Base-by-base conservation (phyloP, 2,797 vertebrate species). In the Cyprinodon diabolis region DNA sequence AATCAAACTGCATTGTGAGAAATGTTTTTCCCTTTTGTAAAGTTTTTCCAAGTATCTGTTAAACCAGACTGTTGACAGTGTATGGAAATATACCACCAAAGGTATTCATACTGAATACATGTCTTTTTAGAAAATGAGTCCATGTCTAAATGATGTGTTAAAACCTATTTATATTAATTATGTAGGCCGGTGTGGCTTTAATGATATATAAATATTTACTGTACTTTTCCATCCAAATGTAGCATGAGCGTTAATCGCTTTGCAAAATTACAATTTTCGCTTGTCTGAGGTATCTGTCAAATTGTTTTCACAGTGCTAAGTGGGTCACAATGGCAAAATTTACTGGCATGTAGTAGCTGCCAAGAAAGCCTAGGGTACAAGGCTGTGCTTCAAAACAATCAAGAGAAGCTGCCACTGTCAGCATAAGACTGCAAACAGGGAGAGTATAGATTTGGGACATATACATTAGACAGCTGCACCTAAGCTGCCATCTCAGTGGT, bases 381-480 rank as follows among this genome's bases (percentile, higher is more conserved):
- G 40, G 68, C 35, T 76, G 72, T 77, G 55, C 71, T 57, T 72
- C 63, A 76, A 69, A 51, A 68, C 77, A 88, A 76, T 79, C 4
- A 57, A 79, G 51, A 83, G 74, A 78, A 72, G 62, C 62, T 62
- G 71, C 82, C 66, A 66, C 74, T 74, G 72, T 68, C 75, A 83
- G 72, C 69, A 60, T 65, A 77, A 75, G 69, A 55, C 60, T 62
- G 55, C 71, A 60, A 72, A 74, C 40, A 69, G 47, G 45, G 56
- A 86, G 68, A 73, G 74, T 56, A 74, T 67, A 83, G 69, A 89
- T 87, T 71, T 84, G 68, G 79, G 82, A 80, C 79, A 66, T 74
- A 74, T 76, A 82, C 7, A 75, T 58, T 77, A 86, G 79, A 74
- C 52, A 25, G 62, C 57, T 78, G 81, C 79, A 84, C 69, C 62